Conservation (phyloP, 2,888 invertebrate genomes). For the Tortricodes alternella region DNA sequence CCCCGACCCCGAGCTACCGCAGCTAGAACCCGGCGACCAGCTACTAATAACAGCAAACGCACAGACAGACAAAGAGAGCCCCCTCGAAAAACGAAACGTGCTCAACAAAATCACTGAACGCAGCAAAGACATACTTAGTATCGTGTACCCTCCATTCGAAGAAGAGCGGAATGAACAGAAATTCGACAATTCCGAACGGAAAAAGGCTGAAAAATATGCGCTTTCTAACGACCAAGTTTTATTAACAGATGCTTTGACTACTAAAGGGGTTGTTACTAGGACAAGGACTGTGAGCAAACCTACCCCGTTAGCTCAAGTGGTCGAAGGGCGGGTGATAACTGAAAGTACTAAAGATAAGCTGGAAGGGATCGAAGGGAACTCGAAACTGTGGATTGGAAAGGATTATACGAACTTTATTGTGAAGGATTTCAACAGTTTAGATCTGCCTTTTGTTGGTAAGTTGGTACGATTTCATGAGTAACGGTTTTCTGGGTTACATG, state of each 20-base stretch:
- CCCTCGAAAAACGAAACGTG: constrained; percentile 64
- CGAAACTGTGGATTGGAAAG: constrained; percentile 97
- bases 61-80: constrained; percentile 40
- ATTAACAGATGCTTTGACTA: constrained; percentile 59
- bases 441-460: constrained; percentile 89
- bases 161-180: constrained; percentile 70
- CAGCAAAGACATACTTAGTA: constrained; percentile 74
- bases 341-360: constrained; percentile 60
- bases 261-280: constrained; percentile 37
- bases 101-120: constrained; percentile 71
- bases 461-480: constrained; percentile 32
- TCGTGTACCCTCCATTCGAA: constrained; percentile 72
- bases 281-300: constrained; percentile 54
- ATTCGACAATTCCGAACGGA: constrained; percentile 70
- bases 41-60: constrained; percentile 74
- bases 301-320: constrained; percentile 67
- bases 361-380: constrained; percentile 84
- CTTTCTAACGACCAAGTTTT: constrained; percentile 67
- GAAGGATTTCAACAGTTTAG: constrained; percentile 95
- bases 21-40: constrained; percentile 85
- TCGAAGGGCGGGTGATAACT: constrained; percentile 65
- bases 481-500: too few relatives aligned
- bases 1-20: constrained; percentile 66
- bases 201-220: constrained; percentile 76
- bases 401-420: constrained; percentile 98